Conservation (phyloP, 1,140 invertebrate species). For the Orussus abietinus region DNA sequence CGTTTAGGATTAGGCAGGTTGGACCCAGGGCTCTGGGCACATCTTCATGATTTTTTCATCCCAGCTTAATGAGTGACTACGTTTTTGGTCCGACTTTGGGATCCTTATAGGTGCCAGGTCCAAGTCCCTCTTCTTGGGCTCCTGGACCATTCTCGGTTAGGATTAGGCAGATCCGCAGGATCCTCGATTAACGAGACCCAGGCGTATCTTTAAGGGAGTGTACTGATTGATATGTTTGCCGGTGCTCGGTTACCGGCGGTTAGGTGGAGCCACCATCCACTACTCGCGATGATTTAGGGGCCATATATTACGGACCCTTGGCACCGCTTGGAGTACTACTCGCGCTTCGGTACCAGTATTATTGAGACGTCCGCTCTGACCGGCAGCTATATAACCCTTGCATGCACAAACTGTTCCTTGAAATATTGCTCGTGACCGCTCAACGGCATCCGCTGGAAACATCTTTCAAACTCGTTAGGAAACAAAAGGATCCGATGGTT, state of each 20-base stretch:
- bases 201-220: conserved; percentile 15
- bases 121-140: too few species aligned
- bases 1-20: too few species aligned
- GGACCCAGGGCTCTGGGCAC: too few species aligned
- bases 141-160: too few species aligned
- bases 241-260: conserved; percentile 9
- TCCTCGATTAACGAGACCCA: conserved; percentile 3
- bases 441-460: not conserved
- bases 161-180: too few species aligned
- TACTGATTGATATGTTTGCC: conserved; percentile 25
- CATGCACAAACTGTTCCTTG: conserved; percentile 28
- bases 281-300: conserved; percentile 17
- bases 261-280: conserved; percentile 12
- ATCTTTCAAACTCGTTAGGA: not conserved
- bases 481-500: conserved; percentile 1
- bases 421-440: conserved; percentile 34
- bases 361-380: conserved; percentile 37
- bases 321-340: conserved; percentile 24
- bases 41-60: too few species aligned
- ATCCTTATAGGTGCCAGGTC: too few species aligned
- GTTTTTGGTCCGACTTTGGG: too few species aligned
- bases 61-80: too few species aligned
- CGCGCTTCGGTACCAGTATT: conserved; percentile 34
- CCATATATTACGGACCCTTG: conserved; percentile 24
- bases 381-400: conserved; percentile 21